A percentile compares a stretch with the other conserved stretches of the same genome.
Conservation (phyloP, 2,888 invertebrate species). For the Eristalis pertinax region DNA sequence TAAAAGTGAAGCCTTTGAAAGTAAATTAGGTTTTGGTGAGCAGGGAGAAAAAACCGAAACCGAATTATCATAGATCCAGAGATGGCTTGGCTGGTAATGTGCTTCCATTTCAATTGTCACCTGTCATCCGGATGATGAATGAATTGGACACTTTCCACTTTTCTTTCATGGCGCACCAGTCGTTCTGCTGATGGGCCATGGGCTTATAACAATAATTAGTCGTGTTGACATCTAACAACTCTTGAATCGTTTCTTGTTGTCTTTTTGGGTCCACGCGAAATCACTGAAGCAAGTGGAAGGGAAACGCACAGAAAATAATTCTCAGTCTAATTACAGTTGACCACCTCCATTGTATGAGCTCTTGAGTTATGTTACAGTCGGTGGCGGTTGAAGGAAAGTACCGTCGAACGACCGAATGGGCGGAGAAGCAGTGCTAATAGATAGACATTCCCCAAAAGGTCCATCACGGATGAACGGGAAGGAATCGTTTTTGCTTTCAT, state of each 20-base stretch:
- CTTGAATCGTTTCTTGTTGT: not conserved
- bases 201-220: conserved; percentile 31
- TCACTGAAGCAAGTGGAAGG: conserved; percentile 39
- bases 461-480: conserved; percentile 66
- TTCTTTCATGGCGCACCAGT: conserved; percentile 8
- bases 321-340: conserved; percentile 67
- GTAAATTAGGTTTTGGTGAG: conserved; percentile 20
- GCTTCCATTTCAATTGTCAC: conserved; percentile 11
- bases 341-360: conserved; percentile 25
- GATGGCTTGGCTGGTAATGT: conserved; percentile 4
- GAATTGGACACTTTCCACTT: conserved; percentile 54
- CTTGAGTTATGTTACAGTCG: conserved; percentile 42
- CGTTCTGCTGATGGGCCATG: conserved; percentile 48
- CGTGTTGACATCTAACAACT: conserved; percentile 42
- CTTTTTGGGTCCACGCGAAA: conserved; percentile 16
- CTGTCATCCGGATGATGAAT: conserved; percentile 16
- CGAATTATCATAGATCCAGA: not conserved
- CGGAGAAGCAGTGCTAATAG: conserved; percentile 29
- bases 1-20: conserved; percentile 41
- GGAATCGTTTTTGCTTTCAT: conserved; percentile 62
- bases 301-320: conserved; percentile 43
- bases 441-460: conserved; percentile 37
- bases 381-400: conserved; percentile 49
- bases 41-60: not conserved
- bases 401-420: conserved; percentile 9